These are phyloP conservation scores for Lepilemur septentrionalis DNA, from an alignment of 2,797 vertebrate species.

Conservation along the genomic window DNA sequence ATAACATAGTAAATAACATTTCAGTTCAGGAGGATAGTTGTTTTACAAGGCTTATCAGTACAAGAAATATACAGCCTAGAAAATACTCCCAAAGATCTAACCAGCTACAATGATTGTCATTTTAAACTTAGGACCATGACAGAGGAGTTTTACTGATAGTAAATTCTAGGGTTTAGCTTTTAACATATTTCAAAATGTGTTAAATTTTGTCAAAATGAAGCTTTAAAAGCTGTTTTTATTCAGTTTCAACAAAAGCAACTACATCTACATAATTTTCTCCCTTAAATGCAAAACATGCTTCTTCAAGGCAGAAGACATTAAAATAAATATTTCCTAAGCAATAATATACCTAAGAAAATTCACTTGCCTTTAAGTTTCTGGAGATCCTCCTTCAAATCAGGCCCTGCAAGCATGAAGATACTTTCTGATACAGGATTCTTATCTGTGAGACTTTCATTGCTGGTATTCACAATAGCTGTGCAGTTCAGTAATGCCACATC, in stretches of 20 bases:
- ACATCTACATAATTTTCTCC: not conserved
- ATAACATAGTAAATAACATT: not conserved
- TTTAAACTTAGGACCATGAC: not conserved
- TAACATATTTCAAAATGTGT: not conserved
- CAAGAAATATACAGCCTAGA: not conserved
- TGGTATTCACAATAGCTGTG: slow-evolving; percentile 96
- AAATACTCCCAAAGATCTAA: not conserved
- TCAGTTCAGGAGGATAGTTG: not conserved
- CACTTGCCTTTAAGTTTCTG: slow-evolving; percentile 94
- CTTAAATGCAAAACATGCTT: not conserved
- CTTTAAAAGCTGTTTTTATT: not conserved
- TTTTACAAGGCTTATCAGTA: not conserved
- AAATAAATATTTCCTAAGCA: not conserved
- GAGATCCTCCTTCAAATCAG: slow-evolving; percentile 94
- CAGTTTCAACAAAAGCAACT: not conserved
- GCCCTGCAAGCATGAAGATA: slow-evolving; percentile 92
- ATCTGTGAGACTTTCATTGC: slow-evolving; percentile 95
- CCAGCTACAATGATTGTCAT: not conserved
- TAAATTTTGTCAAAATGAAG: not conserved
- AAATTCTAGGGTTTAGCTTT: not conserved
- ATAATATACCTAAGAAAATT: not conserved
- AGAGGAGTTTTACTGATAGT: not conserved
- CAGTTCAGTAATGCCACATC: slow-evolving; percentile 94
- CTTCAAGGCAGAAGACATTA: not conserved
- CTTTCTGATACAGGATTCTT: slow-evolving; percentile 96